phyloP scores from a whole-genome alignment of 2,113 vertebrate species.

The Oxyura jamaicensis region DNA sequence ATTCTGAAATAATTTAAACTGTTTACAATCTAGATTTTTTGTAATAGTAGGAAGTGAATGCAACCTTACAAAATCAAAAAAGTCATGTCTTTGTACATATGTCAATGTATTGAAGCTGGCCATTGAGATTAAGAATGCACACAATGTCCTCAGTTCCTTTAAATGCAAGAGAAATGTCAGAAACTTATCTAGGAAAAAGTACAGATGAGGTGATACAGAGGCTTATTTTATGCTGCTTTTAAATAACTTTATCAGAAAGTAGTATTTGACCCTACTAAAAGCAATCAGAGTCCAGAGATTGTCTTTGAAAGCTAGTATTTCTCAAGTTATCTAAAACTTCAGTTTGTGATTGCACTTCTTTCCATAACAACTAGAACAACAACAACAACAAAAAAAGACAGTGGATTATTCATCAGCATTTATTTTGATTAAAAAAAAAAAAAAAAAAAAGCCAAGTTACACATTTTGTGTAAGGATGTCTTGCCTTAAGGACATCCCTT shows the following conservation, averaged over 20 bases:
- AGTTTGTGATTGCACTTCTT: neutral
- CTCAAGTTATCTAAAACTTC: constrained; percentile 27
- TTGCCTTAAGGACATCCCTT: neutral
- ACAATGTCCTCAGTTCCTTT: neutral
- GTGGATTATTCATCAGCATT: neutral
- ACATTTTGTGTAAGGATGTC: neutral
- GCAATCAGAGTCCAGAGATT: constrained; percentile 12
- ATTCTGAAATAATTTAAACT: neutral
- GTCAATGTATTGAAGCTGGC: neutral
- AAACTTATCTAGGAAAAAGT: neutral
- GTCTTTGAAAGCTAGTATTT: constrained; percentile 36
- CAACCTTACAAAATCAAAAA: neutral
- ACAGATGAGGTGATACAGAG: constrained; percentile 11
- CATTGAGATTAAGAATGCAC: constrained; percentile 27
- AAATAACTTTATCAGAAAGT: constrained; percentile 41
- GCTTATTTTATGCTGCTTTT: constrained; percentile 34
- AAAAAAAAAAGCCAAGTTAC: neutral
- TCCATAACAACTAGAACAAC: neutral
- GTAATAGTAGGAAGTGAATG: neutral
- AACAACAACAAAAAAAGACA: neutral
- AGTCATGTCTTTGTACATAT: neutral
- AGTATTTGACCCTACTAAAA: constrained; percentile 47
- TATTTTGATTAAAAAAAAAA: neutral
- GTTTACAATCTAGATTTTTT: neutral
- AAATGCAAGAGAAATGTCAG: constrained; percentile 25